Conservation (phyloP, 1,140 invertebrate species). For the Oscheius sp. region DNA sequence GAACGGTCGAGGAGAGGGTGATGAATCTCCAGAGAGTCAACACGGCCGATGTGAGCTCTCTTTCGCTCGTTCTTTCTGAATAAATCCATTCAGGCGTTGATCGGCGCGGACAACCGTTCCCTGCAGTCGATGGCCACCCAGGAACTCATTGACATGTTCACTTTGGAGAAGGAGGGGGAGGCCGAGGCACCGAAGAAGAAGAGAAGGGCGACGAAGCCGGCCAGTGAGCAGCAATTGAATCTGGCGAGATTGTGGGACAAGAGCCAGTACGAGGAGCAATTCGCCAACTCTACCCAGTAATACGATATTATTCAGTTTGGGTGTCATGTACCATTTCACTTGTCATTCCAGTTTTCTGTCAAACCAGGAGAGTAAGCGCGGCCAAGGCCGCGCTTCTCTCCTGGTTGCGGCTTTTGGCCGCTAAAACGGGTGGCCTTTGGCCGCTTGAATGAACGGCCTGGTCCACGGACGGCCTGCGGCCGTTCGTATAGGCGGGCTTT, state of each 20-base stretch:
- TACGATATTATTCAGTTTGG: no score
- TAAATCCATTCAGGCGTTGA: slow-evolving; percentile 42
- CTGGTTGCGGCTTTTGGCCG: no score
- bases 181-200: slow-evolving; percentile 14
- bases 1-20: slow-evolving; percentile 96
- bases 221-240: slow-evolving; percentile 38
- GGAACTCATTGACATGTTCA: slow-evolving; percentile 56
- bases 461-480: no score
- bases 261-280: slow-evolving; percentile 51
- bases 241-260: slow-evolving; percentile 50
- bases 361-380: no score
- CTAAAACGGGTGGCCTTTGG: no score
- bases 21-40: slow-evolving; percentile 72
- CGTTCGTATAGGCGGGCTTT: no score
- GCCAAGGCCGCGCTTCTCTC: no score
- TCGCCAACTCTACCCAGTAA: slow-evolving; percentile 15
- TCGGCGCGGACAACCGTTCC: slow-evolving; percentile 58
- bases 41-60: slow-evolving; percentile 57
- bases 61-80: neutral
- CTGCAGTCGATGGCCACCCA: slow-evolving; percentile 55
- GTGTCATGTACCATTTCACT: no score
- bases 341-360: no score
- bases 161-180: slow-evolving; percentile 30
- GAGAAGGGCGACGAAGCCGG: neutral
- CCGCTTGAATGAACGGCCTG: no score